Evolutionary conservation across 2,797 vertebrate species (phyloP).

Genomic region (Acomys russatus): DNA sequence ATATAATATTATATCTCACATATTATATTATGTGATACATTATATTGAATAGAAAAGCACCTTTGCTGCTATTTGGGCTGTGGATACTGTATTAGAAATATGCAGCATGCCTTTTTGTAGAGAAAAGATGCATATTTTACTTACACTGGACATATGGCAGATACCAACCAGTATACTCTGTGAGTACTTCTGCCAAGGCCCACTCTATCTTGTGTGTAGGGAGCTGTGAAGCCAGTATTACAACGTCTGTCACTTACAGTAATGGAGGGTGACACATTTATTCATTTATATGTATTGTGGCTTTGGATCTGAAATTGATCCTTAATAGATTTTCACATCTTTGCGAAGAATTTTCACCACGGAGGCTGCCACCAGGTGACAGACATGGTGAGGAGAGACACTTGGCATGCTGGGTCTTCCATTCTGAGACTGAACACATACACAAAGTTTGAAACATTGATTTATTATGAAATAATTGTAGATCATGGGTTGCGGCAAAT

Average conservation of each 20-base stretch:
- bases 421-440: background rate
- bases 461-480: slow-evolving; percentile 40
- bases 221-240: slow-evolving; percentile 35
- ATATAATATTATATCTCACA: background rate
- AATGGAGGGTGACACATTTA: background rate
- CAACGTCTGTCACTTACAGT: slow-evolving; percentile 13
- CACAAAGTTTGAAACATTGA: background rate
- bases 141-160: slow-evolving; percentile 34
- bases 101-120: background rate
- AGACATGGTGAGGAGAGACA: background rate
- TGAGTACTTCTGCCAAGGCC: slow-evolving; percentile 50
- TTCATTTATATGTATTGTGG: background rate
- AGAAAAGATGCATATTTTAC: slow-evolving; percentile 45
- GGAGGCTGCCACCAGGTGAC: slow-evolving; percentile 1
- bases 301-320: slow-evolving; percentile 60
- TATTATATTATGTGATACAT: background rate
- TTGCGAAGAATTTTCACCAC: slow-evolving; percentile 44
- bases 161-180: background rate
- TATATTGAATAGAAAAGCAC: background rate
- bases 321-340: slow-evolving; percentile 40
- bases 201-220: background rate
- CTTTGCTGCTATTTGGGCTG: slow-evolving; percentile 32
- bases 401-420: background rate
- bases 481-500: background rate
- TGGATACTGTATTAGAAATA: slow-evolving; percentile 47